Evolutionary conservation across 2,797 vertebrate species (phyloP), one percentile per base, ranked within the genome.

Genomic region (Trichosurus vulpecula): DNA sequence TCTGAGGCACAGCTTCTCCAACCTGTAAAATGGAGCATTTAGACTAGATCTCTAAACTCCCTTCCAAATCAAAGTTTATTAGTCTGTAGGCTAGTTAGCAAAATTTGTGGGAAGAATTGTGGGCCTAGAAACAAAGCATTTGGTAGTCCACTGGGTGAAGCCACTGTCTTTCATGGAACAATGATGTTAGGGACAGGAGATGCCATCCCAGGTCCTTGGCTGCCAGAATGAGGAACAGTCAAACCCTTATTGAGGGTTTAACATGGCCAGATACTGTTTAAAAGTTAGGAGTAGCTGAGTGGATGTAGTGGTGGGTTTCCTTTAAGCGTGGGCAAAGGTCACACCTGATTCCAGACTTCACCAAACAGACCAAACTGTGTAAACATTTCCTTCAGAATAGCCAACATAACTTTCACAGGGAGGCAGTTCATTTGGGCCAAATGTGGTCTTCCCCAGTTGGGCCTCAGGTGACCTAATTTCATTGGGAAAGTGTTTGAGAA

Each of bases 351-450:
- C 10, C 25, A 30, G 35, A 9, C 6, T 16, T 16, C 3, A 10
- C 2, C 54, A 91, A 95, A 14, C 0, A 51, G 52, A 66, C 56
- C 30, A 55, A 2, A 2, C 19, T 58, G 29, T 52, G 35, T 57
- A 16, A 29, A 81, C 25, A 27, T 52, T 91, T 58, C 19, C 29
- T 11, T 25, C 0, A 41, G 16, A 22, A 3, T 0, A 54, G 10
- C 47, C 14, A 41, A 9, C 41, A 30, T 91, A 12, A 87, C 9
- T 25, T 51, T 51, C 13, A 31, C 51, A 58, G 55, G 27, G 19
- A 14, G 5, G 0, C 2, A 10, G 11, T 47, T 9, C 1, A 0
- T 35, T 22, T 22, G 4, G 31, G 25, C 0, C 9, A 51, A 51
- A 27, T 87, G 74, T 4, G 6, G 89, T 89, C 14, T 91, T 41